These are phyloP conservation scores for Notarius lentiginosus DNA, from an alignment of 2,113 vertebrate species.

Conservation along the genomic window DNA sequence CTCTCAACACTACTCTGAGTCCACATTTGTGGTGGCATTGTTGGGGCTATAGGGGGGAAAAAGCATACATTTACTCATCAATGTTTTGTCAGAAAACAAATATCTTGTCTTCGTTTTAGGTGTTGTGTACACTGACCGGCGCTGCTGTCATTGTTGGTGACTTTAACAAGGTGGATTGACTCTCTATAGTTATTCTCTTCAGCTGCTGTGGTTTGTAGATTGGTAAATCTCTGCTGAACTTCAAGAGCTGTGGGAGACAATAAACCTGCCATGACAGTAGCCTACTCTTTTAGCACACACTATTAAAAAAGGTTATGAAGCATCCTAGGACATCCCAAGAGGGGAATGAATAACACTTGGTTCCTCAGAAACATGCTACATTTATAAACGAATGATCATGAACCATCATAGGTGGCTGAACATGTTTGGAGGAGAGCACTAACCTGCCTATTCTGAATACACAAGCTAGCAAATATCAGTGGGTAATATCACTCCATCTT, in stretches of 20 bases:
- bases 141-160: slow-evolving; percentile 40
- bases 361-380: not conserved
- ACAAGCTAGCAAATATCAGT: slow-evolving; percentile 1
- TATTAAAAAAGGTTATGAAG: not conserved
- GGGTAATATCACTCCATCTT: not conserved
- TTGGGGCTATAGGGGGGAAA: slow-evolving; percentile 54
- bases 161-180: slow-evolving; percentile 56
- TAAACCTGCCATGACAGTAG: not conserved
- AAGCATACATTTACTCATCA: not conserved
- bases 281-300: not conserved
- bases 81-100: not conserved
- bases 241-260: slow-evolving; percentile 51
- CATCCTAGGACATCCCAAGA: not conserved
- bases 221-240: slow-evolving; percentile 52
- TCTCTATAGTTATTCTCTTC: slow-evolving; percentile 58
- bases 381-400: not conserved
- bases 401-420: not conserved
- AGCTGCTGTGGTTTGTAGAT: not conserved
- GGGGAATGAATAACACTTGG: not conserved
- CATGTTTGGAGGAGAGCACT: not conserved
- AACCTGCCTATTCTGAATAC: not conserved
- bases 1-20: slow-evolving; percentile 65
- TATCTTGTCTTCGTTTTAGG: not conserved
- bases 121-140: slow-evolving; percentile 52
- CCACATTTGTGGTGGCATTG: slow-evolving; percentile 52